These are phyloP conservation scores for Apostichopus leukothele DNA, from an alignment of 53 echinoderm and acorn worm species.

Conservation along the genomic window DNA sequence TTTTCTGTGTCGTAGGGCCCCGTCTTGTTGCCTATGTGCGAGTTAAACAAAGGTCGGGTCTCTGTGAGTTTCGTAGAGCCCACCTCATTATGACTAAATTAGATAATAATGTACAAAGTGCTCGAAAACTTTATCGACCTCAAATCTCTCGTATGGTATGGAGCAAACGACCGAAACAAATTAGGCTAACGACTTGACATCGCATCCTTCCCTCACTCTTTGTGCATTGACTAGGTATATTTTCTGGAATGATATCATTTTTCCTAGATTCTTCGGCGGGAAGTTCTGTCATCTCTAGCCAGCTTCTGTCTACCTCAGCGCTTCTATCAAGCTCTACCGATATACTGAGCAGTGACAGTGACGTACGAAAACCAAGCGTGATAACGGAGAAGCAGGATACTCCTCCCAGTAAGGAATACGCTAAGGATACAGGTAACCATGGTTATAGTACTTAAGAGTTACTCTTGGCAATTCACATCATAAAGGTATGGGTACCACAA, in stretches of 20 bases:
- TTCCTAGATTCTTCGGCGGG: not conserved
- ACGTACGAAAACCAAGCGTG: not conserved
- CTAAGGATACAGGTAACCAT: not conserved
- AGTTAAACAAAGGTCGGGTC: too few relatives aligned
- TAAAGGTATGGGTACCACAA: too few relatives aligned
- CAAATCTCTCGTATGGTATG: not conserved
- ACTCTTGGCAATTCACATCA: too few relatives aligned
- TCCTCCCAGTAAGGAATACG: not conserved
- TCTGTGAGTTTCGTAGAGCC: too few relatives aligned
- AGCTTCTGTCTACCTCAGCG: not conserved
- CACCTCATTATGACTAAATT: too few relatives aligned
- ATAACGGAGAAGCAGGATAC: not conserved
- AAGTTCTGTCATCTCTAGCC: not conserved
- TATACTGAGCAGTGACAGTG: slow-evolving; percentile 17
- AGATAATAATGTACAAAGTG: too few relatives aligned
- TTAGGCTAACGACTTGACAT: not conserved
- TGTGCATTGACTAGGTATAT: not conserved
- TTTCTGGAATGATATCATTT: not conserved
- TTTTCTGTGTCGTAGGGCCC: too few relatives aligned
- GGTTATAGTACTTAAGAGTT: too few relatives aligned
- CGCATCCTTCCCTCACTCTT: not conserved
- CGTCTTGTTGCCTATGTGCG: too few relatives aligned
- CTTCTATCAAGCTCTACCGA: not conserved
- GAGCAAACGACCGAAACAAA: not conserved
- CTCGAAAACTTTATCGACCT: too few relatives aligned